Conservation (phyloP, 2,888 invertebrate genomes). For the Stenodema calcarata region DNA sequence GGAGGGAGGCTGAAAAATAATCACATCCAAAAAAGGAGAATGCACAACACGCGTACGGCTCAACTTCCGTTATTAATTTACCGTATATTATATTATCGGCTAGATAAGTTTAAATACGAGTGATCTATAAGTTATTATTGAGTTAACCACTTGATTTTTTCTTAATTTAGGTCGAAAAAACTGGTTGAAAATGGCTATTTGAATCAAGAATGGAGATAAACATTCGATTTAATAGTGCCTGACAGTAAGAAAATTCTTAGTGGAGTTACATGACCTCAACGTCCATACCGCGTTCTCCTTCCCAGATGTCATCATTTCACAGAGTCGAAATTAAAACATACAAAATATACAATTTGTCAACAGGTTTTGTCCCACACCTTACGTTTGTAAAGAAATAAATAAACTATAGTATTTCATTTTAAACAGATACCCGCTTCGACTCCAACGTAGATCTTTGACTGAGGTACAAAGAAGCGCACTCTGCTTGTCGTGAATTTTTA, state of each 20-base stretch:
- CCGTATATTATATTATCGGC: no score
- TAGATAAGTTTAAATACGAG: no score
- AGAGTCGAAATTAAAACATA: background rate
- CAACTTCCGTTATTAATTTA: no score
- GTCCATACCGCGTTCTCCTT: background rate
- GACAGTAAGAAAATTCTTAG: background rate
- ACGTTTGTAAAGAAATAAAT: conserved; percentile 9
- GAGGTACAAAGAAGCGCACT: conserved; percentile 21
- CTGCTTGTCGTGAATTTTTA: background rate
- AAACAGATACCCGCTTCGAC: conserved; percentile 6
- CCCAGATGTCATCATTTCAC: background rate
- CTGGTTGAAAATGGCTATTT: background rate
- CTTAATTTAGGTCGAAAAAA: no score
- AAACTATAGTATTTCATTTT: background rate
- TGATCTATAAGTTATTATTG: no score
- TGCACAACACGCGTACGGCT: background rate
- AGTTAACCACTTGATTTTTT: no score
- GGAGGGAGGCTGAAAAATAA: background rate
- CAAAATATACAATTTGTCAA: background rate
- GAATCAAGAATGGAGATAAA: background rate
- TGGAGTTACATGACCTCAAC: background rate
- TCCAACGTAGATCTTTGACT: background rate
- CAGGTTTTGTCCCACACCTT: conserved; percentile 28
- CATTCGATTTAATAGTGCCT: background rate
- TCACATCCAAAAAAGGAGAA: background rate